Base-by-base conservation (phyloP, 2,113 vertebrate genomes). In the Pygoscelis antarcticus region DNA sequence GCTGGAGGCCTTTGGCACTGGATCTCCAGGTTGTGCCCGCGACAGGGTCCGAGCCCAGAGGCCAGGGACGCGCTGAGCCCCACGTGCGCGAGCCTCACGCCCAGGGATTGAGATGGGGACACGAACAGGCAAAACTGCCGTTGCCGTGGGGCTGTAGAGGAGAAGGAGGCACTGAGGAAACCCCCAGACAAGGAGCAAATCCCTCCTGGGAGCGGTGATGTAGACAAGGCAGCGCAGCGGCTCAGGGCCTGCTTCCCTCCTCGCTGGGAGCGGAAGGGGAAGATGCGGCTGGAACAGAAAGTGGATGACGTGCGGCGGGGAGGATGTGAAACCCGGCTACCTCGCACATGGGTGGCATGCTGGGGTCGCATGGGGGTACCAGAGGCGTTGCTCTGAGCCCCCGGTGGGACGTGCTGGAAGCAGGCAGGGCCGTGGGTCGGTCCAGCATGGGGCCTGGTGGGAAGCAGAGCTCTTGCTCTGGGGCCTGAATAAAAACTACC, bases 41-140 rank as follows among this genome's bases (percentile, higher is more conserved):
- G 3, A 55, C 0, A 2, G 22, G 72, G 19, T 51, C 62, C 2
- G 13, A 68, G n/a, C n/a, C 30, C 23, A 18, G 16, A 29, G 30
- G 36, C 13, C 72, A 58, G 46, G 16, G 74, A 44, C 1, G 4
- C 3, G n/a, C 25, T 26, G 13, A 87, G 44, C 44, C 54, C 36
- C 44, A 10, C 1, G 2, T 5, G 34, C 4, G 4, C 6, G 7
- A 72, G 20, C 16, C 16, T 11, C 36, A 21, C 1, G 2, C 23
- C 14, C 38, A 34, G 18, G n/a, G 51, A 19, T 6, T 4, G 61
- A 75, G 51, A 42, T 9, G 5, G 70, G 26, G 54, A 27, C 26
- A 44, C 7, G 3, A 44, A 51, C 36, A 2, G 2, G 36, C 32
- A 18, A 60, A 58, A 51, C 23, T 2, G 0, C 34, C 1, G 1